These are phyloP conservation scores for Pseudomyrmex concolor DNA, from an alignment of 1,140 invertebrate genomes.

Conservation along the genomic window DNA sequence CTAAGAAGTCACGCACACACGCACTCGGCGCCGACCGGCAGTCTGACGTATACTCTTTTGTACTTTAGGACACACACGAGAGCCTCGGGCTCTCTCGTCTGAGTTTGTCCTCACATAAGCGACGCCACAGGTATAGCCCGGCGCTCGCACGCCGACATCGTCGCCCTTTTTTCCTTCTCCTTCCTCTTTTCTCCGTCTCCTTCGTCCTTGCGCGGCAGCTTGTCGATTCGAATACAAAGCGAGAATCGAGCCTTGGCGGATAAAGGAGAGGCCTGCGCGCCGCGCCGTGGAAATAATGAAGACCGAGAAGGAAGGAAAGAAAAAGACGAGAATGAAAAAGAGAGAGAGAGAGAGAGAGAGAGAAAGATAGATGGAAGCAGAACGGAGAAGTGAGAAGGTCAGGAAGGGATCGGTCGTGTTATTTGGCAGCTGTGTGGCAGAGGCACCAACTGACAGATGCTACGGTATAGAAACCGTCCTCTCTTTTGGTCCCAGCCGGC, in stretches of 20 bases:
- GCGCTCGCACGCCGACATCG: conserved; percentile 23
- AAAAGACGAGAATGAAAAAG: conserved; percentile 20
- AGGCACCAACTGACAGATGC: conserved; percentile 79
- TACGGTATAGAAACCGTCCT: conserved; percentile 79
- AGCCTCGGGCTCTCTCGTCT: conserved; percentile 46
- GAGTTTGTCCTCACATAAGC: conserved; percentile 31
- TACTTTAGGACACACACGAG: conserved; percentile 60
- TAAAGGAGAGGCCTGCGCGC: conserved; percentile 67
- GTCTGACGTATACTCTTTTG: conserved; percentile 47
- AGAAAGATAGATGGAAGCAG: conserved; percentile 58
- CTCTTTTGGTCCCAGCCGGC: conserved; percentile 58
- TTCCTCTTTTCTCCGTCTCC: neutral
- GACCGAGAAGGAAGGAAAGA: conserved; percentile 54
- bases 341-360: conserved; percentile 41
- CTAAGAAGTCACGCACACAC: conserved; percentile 32
- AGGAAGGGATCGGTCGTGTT: conserved; percentile 79
- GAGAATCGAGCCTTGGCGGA: conserved; percentile 68
- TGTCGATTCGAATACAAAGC: conserved; percentile 76
- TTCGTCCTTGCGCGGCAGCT: conserved; percentile 68
- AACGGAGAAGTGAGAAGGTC: conserved; percentile 60
- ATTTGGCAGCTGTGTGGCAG: conserved; percentile 83
- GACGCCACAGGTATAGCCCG: conserved; percentile 26
- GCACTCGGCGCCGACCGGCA: neutral
- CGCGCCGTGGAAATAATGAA: conserved; percentile 62
- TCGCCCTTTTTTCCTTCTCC: conserved; percentile 15